A percentile compares a stretch with the other conserved stretches of the same genome.
phyloP scores from a whole-genome alignment of 2,797 vertebrate genomes.

The Girardinus metallicus region DNA sequence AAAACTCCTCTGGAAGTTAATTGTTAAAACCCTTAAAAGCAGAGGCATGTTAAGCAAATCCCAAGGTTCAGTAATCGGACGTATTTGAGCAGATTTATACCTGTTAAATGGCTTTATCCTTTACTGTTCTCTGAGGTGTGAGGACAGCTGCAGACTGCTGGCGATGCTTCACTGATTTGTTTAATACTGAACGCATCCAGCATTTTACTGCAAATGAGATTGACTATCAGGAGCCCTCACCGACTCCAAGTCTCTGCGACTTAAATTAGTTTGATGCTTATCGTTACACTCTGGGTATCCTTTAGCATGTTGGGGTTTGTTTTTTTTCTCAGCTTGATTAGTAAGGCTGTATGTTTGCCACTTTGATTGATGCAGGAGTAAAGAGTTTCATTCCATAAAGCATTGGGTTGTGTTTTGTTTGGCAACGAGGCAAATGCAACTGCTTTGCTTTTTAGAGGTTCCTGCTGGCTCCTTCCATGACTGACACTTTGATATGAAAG shows the following conservation, averaged over 20 bases:
- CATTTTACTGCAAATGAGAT: slow-evolving; percentile 8
- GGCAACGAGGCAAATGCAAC: neutral
- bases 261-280: slow-evolving; percentile 7
- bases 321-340: neutral
- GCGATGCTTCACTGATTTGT: neutral
- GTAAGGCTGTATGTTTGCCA: neutral
- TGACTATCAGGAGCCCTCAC: neutral
- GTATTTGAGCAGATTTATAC: slow-evolving; percentile 2
- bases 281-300: neutral
- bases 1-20: neutral
- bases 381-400: neutral
- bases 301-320: too few relatives aligned
- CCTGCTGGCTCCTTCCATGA: neutral
- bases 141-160: neutral
- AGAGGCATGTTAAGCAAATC: neutral
- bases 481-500: neutral
- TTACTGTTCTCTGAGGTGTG: neutral
- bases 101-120: neutral
- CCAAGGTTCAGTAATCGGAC: neutral
- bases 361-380: neutral
- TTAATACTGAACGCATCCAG: neutral
- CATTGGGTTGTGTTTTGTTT: neutral
- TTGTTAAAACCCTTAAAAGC: neutral
- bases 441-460: neutral
- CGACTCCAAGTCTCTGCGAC: neutral